Evolutionary conservation across 1,140 invertebrate species (phyloP).

Genomic region (Halictus rubicundus): DNA sequence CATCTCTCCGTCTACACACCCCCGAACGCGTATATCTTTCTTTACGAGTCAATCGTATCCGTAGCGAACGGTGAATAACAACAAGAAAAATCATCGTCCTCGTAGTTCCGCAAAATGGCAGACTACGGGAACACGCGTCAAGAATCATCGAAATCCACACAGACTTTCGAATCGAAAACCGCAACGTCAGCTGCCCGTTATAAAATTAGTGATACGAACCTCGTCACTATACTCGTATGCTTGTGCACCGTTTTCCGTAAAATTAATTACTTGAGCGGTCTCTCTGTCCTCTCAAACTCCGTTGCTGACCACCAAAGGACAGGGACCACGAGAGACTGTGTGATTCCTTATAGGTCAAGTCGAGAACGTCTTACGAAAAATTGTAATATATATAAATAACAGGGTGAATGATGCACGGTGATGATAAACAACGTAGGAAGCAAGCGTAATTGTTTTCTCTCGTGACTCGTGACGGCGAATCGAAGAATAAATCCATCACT

Average conservation of each 20-base stretch:
- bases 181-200: neutral
- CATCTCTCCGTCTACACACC: neutral
- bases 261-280: neutral
- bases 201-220: neutral
- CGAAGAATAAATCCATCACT: constrained; percentile 2
- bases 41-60: constrained; percentile 12
- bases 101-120: neutral
- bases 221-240: neutral
- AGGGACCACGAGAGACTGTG: neutral
- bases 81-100: constrained; percentile 1
- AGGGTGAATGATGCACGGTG: neutral
- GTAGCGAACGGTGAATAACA: neutral
- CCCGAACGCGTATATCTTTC: neutral
- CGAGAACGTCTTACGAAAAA: neutral
- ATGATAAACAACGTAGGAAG: neutral
- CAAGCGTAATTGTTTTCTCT: constrained; percentile 24
- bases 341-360: neutral
- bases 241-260: neutral
- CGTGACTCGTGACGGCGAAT: neutral
- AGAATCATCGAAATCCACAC: neutral
- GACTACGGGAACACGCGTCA: neutral
- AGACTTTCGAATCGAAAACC: neutral
- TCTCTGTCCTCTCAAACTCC: no score
- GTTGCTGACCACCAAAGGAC: neutral
- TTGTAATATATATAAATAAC: constrained; percentile 24